Base-by-base conservation (phyloP, 2,797 vertebrate genomes). In the Rhabdophis nuchalis region DNA sequence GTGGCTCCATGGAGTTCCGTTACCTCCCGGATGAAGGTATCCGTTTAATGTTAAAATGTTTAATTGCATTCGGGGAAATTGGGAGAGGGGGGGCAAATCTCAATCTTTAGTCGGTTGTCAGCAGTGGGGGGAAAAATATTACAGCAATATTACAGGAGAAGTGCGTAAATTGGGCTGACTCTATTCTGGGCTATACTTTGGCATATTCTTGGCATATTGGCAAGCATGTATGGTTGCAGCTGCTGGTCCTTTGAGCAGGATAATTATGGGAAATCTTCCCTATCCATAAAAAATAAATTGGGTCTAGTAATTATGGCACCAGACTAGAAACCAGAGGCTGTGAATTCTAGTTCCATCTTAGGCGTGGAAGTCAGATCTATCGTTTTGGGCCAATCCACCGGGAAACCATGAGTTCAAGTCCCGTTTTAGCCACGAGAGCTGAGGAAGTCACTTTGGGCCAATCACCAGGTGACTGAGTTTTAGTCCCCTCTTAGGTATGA, bases 1-100 rank as follows among this genome's bases (percentile, higher is more conserved):
- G 99, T 12, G 98, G 99, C 94, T 98, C 98, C 0, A 98, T 99
- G 98, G 98, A 99, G 94, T 99, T 99, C 96, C 98, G 98, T 96
- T 99, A 98, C 96, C 96, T 99, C 82, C 98, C 98, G 0, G 94
- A 97, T 2, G 98, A 97, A 96, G 98, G 98, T 99, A 92, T 85
- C 32, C 32, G 1, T 41, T 46, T 18, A 50, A 50, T 50, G 1
- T 77, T 77, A 23, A 46, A 77, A 46, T 20, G 32, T 77, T 23
- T 23, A 77, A 10, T 86, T 10, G 86, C n/a, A 4, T 7, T 4
- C 0, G 6, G 29, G 50, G 50, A 52, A 2, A 29, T 85, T 25
- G 10, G 27, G 25, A n/a, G n/a, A n/a, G n/a, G n/a, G n/a, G n/a
- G n/a, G n/a, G n/a, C 1, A 85, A 85, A 85, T 25, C 50, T 27